Base-by-base conservation (phyloP, 2,797 vertebrate genomes). In the Lagorchestes hirsutus region DNA sequence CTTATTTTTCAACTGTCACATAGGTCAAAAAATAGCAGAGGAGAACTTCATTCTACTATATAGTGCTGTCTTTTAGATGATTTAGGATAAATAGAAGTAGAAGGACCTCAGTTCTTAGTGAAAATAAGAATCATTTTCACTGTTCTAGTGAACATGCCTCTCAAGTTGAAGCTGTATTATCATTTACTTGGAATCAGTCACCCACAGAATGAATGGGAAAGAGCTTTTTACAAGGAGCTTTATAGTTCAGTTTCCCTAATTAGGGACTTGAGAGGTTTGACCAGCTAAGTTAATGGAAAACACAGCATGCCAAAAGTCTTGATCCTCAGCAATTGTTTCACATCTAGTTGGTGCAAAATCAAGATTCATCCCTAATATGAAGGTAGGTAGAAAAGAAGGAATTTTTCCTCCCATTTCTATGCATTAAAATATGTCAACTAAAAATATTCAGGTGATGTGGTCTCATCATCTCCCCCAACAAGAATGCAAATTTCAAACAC, bases 391-490 rank as follows among this genome's bases (percentile, higher is more conserved):
- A 55, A 50, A 59, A 74, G 52, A 55, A 4, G n/a, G 58, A 94
- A 29, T 46, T 0, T 12, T 54, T 16, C 27, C 8, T 13, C 24
- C 10, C 27, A 6, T 90, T 95, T n/a, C 58, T 54, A 95, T 14
- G 1, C 93, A 91, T 55, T 87, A 67, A 54, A 90, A 50, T 50
- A 91, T 0, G 4, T 22, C 3, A 93, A 91, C 1, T 14, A 91
- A 95, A 95, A 92, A 54, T 91, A 90, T 46, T 91, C 50, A 52
- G 67, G n/a, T 24, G 90, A 95, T 91, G 93, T 5, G 14, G 5
- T 1, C 3, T 82, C 40, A 94, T 67, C 22, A 54, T 1, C n/a
- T 55, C 2, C 55, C 50, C 87, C 13, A 13, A 52, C 2, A 56
- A 56, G 16, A 54, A 54, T 90, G 5, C 13, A 56, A 40, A 54